phyloP scores from a whole-genome alignment of 2,113 vertebrate genomes.

The Tupaia chinensis region DNA sequence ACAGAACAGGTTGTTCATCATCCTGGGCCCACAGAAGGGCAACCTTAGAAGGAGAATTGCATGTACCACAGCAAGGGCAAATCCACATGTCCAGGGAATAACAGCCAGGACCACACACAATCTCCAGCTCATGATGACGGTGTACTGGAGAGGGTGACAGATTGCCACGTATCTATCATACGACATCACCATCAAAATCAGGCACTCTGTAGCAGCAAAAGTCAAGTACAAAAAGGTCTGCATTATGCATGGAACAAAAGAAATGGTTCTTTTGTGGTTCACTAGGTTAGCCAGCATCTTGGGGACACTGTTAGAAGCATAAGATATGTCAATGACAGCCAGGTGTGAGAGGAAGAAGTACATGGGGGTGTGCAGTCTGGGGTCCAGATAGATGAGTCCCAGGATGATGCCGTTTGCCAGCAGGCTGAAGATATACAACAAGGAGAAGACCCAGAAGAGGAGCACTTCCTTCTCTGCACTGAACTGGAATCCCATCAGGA shows the following conservation, averaged over 20 bases:
- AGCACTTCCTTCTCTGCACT: background rate
- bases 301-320: conserved; percentile 70
- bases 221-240: conserved; percentile 51
- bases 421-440: conserved; percentile 45
- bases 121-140: conserved; percentile 62
- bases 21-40: conserved; percentile 72
- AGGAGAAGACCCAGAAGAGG: conserved; percentile 62
- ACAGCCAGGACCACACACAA: background rate
- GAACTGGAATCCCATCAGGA: conserved; percentile 68
- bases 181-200: conserved; percentile 65
- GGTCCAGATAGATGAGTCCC: conserved; percentile 49
- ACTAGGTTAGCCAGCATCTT: conserved; percentile 60
- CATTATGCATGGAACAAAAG: background rate
- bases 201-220: conserved; percentile 51
- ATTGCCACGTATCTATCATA: conserved; percentile 73
- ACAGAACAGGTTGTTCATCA: conserved; percentile 80
- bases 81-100: conserved; percentile 68
- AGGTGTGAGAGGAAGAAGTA: conserved; percentile 74
- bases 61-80: conserved; percentile 57
- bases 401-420: conserved; percentile 63
- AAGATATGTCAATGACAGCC: conserved; percentile 65
- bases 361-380: conserved; percentile 54
- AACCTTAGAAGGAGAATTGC: conserved; percentile 58
- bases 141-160: conserved; percentile 65
- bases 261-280: background rate